phyloP scores from a whole-genome alignment of 2,888 invertebrate genomes.

The Ischnura elegans region DNA sequence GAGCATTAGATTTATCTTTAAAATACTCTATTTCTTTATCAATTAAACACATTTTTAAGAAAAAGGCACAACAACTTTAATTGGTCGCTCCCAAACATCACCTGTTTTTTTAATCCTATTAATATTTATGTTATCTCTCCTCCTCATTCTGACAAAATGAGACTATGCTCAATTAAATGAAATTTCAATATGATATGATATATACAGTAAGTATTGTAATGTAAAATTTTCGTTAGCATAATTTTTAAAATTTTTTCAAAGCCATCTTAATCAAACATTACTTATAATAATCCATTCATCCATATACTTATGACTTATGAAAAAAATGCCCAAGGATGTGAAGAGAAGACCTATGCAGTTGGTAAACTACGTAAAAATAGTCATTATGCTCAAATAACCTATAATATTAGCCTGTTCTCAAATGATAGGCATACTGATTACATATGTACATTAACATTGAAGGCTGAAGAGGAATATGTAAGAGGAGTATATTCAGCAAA shows the following conservation, averaged over 20 bases:
- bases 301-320: slow-evolving; percentile 23
- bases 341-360: slow-evolving; percentile 34
- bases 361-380: slow-evolving; percentile 28
- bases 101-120: slow-evolving; percentile 52
- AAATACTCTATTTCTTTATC: slow-evolving; percentile 62
- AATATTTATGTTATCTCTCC: slow-evolving; percentile 53
- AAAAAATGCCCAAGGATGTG: slow-evolving; percentile 29
- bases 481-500: slow-evolving; percentile 48
- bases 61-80: slow-evolving; percentile 64
- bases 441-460: slow-evolving; percentile 44
- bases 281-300: background rate
- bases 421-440: slow-evolving; percentile 64
- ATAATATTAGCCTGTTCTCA: slow-evolving; percentile 62
- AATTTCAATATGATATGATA: slow-evolving; percentile 59
- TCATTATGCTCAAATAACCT: slow-evolving; percentile 45
- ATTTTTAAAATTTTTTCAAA: slow-evolving; percentile 15
- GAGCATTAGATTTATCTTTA: slow-evolving; percentile 56
- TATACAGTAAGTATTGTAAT: slow-evolving; percentile 56
- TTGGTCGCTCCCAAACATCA: slow-evolving; percentile 63
- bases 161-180: slow-evolving; percentile 5
- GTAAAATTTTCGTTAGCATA: slow-evolving; percentile 3
- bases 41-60: slow-evolving; percentile 63
- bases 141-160: slow-evolving; percentile 37
- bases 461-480: slow-evolving; percentile 56
- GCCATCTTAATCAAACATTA: slow-evolving; percentile 42